Conservation (phyloP, 1,140 invertebrate species). For the Vanessa atalanta region DNA sequence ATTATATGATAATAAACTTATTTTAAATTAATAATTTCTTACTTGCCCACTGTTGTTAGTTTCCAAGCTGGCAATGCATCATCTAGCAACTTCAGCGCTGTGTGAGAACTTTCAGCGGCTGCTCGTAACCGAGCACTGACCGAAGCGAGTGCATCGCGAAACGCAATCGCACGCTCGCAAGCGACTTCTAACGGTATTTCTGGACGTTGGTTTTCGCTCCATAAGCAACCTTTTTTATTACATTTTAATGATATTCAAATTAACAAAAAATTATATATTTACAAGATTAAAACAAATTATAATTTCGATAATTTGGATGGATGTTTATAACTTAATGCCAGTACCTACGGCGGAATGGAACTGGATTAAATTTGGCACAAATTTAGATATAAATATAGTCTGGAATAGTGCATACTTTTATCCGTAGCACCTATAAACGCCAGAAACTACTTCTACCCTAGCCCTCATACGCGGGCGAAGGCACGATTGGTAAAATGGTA, state of each 20-base stretch:
- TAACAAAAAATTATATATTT: too few relatives aligned
- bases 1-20: too few relatives aligned
- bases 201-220: slow-evolving; percentile 51
- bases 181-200: slow-evolving; percentile 48
- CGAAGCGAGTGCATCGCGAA: slow-evolving; percentile 60
- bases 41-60: slow-evolving; percentile 65
- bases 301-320: too few relatives aligned
- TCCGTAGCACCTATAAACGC: too few relatives aligned
- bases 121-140: slow-evolving; percentile 57
- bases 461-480: too few relatives aligned
- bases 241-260: background rate
- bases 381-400: too few relatives aligned
- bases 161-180: slow-evolving; percentile 45
- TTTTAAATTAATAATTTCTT: slow-evolving; percentile 27
- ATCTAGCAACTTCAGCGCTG: slow-evolving; percentile 52
- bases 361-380: too few relatives aligned
- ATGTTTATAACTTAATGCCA: too few relatives aligned
- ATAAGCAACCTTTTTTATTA: slow-evolving; percentile 37
- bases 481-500: too few relatives aligned
- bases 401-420: too few relatives aligned
- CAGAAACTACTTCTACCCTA: too few relatives aligned
- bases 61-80: slow-evolving; percentile 69
- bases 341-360: too few relatives aligned
- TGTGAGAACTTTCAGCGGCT: slow-evolving; percentile 62
- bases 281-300: background rate